Percentiles rank a stretch among this genome's conserved stretches.
Conservation (phyloP, 2,888 invertebrate species). For the Acronicta leporina region DNA sequence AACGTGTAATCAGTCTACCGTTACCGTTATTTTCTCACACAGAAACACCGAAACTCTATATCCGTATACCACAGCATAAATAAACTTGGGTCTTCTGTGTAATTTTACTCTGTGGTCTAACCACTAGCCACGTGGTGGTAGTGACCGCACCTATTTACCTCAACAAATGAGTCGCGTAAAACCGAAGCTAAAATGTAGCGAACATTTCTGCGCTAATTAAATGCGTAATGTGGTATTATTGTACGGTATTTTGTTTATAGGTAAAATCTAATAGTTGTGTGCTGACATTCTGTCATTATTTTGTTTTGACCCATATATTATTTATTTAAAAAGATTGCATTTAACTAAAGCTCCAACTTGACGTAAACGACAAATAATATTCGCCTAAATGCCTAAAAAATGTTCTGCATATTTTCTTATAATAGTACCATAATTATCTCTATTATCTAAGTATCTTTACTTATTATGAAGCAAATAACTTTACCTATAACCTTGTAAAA, state of each 20-base stretch:
- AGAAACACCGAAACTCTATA: not conserved
- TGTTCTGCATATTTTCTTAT: too few species aligned
- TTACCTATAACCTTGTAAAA: too few species aligned
- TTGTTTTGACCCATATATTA: too few species aligned
- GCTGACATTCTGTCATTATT: not conserved
- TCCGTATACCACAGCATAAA: not conserved
- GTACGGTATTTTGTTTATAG: not conserved
- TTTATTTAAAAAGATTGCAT: too few species aligned
- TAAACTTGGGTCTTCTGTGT: not conserved
- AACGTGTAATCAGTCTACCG: too few species aligned
- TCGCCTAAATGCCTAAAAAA: too few species aligned
- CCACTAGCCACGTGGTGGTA: constrained; percentile 1
- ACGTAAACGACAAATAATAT: too few species aligned
- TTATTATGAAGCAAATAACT: too few species aligned
- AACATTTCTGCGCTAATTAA: constrained; percentile 4
- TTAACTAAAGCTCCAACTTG: too few species aligned
- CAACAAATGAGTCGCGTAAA: constrained; percentile 8
- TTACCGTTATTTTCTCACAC: not conserved
- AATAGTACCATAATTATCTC: too few species aligned
- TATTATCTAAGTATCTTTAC: too few species aligned
- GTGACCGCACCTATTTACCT: constrained; percentile 7
- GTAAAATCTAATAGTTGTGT: not conserved
- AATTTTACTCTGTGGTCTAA: not conserved
- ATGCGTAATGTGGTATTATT: constrained; percentile 1
- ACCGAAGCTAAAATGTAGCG: constrained; percentile 7